Base-by-base conservation (phyloP, 1,140 invertebrate genomes). In the Psilanteris sp. region DNA sequence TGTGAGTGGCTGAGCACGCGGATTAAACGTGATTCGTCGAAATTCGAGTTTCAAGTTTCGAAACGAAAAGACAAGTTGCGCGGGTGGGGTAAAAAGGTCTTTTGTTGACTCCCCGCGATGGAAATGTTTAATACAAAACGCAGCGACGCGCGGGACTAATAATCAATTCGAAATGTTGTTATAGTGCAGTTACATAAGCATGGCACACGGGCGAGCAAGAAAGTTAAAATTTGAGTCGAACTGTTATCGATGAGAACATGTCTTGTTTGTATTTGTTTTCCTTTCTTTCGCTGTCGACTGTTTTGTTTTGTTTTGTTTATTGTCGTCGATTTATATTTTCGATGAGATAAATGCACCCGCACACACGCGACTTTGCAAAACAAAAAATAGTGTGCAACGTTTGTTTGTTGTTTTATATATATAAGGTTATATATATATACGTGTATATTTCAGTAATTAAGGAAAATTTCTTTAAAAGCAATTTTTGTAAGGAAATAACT, bases 11-110 rank as follows among this genome's bases (percentile, higher is more conserved):
- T n/a, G n/a, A n/a, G n/a, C n/a, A n/a, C 34, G n/a, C 18, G 16
- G 36, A 66, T 52, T 66, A 66, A 66, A 64, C 59, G 43, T 64
- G 59, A 52, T 52, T 52, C 59, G 46, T 43, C 46, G 59, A 43
- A 64, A 52, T 62, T 41, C 59, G 36, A 50, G 44, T 62, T 64
- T 64, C 46, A 27, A 54, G 48, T 54, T 54, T 54, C 48, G 34
- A 11, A 55, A 9, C 9, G 36, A 39, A 55, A 54, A 54, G 36
- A 7, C 8, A 2, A 14, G 52, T 1, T 3, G 24, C 9, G 24
- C 24, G 39, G 37, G 18, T 2, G 37, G 15, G 18, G 24, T 1
- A 26, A 27, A 22, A 34, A 20, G 37, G 29, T 22, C 62, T 67
- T 67, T 55, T 55, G 46, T 67, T 55, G 62, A 54, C 37, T 13